Base-by-base conservation (phyloP, 1,140 invertebrate species). In the Adelges cooleyi region DNA sequence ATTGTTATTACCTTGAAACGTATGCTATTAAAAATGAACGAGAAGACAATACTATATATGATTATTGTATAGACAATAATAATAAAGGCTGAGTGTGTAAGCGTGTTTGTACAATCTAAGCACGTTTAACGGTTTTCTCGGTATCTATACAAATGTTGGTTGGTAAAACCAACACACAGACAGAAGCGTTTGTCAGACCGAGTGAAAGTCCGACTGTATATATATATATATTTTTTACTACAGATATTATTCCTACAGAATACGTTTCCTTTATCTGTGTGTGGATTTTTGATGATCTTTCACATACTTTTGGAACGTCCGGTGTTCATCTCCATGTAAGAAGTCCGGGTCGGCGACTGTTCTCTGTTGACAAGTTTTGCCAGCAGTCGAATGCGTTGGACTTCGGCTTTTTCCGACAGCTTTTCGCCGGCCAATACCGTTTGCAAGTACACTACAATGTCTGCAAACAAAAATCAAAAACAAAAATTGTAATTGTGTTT, bases 251-350 rank as follows among this genome's bases (percentile, higher is more conserved):
- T n/a, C n/a, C n/a, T n/a, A n/a, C n/a, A n/a, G n/a, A n/a, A n/a
- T n/a, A n/a, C n/a, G n/a, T n/a, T n/a, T n/a, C n/a, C n/a, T n/a
- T n/a, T n/a, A n/a, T n/a, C n/a, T n/a, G n/a, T n/a, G n/a, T n/a
- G n/a, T n/a, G n/a, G n/a, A n/a, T n/a, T n/a, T n/a, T n/a, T n/a
- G n/a, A n/a, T n/a, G n/a, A n/a, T n/a, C n/a, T n/a, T n/a, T n/a
- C n/a, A 38, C 13, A 38, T 10, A 62, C 56, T 42, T 46, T 62
- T 62, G 20, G 42, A 62, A 29, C 42, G 42, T 10, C 42, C 42
- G n/a, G n/a, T n/a, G 15, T 62, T 62, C 56, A 62, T 62, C 2
- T 62, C 56, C 40, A 62, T 46, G 6, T 62, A 62, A 0, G 56
- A 13, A 62, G n/a, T 15, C 20, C 40, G 25, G 2, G 56, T 13